phyloP scores from a whole-genome alignment of 2,113 vertebrate species.

The Gavialis gangeticus region DNA sequence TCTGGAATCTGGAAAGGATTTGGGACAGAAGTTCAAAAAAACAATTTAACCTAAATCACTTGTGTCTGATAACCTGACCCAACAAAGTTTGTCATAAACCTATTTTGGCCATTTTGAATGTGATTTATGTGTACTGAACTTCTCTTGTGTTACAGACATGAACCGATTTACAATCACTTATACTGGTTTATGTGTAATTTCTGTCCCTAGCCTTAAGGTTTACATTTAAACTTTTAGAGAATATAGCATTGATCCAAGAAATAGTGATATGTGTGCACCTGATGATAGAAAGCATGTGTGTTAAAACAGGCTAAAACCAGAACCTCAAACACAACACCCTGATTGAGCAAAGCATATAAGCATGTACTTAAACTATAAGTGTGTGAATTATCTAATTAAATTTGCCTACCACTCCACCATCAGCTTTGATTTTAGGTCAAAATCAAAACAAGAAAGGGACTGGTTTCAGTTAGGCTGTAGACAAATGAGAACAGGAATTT shows the following conservation, averaged over 20 bases:
- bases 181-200: no score
- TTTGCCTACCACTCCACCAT: neutral
- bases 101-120: no score
- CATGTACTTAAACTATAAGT: neutral
- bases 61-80: no score
- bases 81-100: no score
- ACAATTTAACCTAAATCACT: no score
- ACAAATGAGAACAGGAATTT: slow-evolving; percentile 60
- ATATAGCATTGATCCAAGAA: neutral
- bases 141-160: no score
- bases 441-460: slow-evolving; percentile 57
- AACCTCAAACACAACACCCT: neutral
- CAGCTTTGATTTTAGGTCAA: slow-evolving; percentile 20
- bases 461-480: neutral
- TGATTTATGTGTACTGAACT: no score
- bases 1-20: no score
- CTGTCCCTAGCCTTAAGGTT: no score
- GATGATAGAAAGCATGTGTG: neutral
- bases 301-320: neutral
- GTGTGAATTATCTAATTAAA: neutral
- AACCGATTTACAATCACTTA: no score
- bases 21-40: no score
- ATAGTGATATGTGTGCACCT: neutral
- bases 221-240: neutral
- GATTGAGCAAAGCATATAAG: neutral